These are phyloP conservation scores for Heteromyza rotundicornis DNA, from an alignment of 2,888 invertebrate species.

Conservation along the genomic window DNA sequence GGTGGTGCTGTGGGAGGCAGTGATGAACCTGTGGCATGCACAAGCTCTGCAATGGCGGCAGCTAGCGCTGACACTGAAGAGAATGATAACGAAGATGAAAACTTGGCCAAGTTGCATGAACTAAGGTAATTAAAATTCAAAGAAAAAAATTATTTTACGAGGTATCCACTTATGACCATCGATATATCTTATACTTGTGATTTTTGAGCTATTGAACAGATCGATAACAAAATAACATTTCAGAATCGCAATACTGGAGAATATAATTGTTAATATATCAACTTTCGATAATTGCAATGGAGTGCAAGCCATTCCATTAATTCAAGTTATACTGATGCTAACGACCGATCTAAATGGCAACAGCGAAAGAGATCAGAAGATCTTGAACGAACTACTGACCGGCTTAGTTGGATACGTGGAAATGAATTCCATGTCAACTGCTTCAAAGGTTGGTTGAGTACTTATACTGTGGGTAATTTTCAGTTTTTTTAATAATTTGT, in stretches of 20 bases:
- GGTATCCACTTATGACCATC: too few relatives aligned
- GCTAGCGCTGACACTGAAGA: constrained; percentile 48
- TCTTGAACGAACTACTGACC: constrained; percentile 77
- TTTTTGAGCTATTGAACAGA: constrained; percentile 6
- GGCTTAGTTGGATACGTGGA: constrained; percentile 76
- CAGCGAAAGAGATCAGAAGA: constrained; percentile 79
- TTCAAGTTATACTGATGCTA: constrained; percentile 90
- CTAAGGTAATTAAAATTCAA: constrained; percentile 47
- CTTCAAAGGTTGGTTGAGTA: constrained; percentile 50
- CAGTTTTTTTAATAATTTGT: neutral
- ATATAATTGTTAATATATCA: constrained; percentile 79
- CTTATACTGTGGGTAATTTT: neutral
- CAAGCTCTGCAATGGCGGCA: constrained; percentile 41
- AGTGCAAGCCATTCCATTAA: constrained; percentile 85
- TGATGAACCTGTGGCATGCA: constrained; percentile 38
- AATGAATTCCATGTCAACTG: constrained; percentile 67
- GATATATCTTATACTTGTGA: too few relatives aligned
- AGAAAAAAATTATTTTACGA: neutral
- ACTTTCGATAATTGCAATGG: constrained; percentile 80
- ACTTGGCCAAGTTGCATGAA: constrained; percentile 57
- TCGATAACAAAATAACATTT: too few relatives aligned
- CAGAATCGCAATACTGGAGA: constrained; percentile 71
- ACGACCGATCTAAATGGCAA: constrained; percentile 87
- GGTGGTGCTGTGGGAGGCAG: constrained; percentile 31
- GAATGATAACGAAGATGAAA: constrained; percentile 58